Percentiles rank a stretch among this genome's conserved stretches.
Conservation (phyloP, 2,888 invertebrate species). For the Malacosoma neustria region DNA sequence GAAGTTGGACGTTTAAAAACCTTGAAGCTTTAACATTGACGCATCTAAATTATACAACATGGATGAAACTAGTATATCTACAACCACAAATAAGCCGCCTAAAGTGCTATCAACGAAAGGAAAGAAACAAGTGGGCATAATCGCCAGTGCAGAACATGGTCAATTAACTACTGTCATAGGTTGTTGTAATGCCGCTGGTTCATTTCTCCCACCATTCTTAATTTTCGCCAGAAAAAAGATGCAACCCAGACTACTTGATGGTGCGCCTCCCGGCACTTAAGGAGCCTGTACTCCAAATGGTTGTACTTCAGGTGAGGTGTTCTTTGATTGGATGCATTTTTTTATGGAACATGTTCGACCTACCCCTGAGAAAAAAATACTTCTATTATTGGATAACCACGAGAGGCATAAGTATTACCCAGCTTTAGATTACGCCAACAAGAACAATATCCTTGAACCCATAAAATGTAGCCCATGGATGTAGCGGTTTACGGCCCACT, state of each 20-base stretch:
- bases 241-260: conserved; percentile 21
- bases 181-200: conserved; percentile 24
- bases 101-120: conserved; percentile 15
- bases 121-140: conserved; percentile 12
- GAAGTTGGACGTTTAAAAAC: conserved; percentile 8
- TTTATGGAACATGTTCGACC: conserved; percentile 21
- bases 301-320: conserved; percentile 20
- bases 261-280: conserved; percentile 20
- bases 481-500: conserved; percentile 23
- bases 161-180: conserved; percentile 20
- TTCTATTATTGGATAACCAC: conserved; percentile 25
- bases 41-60: conserved; percentile 10
- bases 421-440: conserved; percentile 21
- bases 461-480: conserved; percentile 25
- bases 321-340: conserved; percentile 20
- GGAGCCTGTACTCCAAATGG: conserved; percentile 18
- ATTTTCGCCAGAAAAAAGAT: conserved; percentile 28
- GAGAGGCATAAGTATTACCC: conserved; percentile 24
- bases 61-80: conserved; percentile 14
- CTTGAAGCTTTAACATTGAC: conserved; percentile 6
- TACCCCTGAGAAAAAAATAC: conserved; percentile 18
- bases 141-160: conserved; percentile 17
- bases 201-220: conserved; percentile 27
- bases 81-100: conserved; percentile 9
- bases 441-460: conserved; percentile 19